A percentile compares a stretch with the other conserved stretches of the same genome.
Evolutionary conservation across 2,888 invertebrate species (phyloP).

Genomic region (Baronia brevicornis): DNA sequence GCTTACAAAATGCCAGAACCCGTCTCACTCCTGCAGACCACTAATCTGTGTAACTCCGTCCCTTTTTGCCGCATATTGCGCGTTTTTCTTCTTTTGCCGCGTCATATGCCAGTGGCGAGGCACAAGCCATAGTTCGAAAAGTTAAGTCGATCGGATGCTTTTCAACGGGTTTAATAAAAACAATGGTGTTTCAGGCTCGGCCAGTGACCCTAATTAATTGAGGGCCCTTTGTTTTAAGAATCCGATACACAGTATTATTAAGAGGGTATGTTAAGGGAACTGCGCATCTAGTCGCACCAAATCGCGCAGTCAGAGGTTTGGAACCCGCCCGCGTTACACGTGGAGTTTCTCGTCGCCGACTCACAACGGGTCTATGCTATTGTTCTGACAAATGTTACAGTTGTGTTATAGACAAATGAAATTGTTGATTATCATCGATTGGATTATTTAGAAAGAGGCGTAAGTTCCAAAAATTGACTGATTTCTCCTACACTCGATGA

Average conservation of each 20-base stretch:
- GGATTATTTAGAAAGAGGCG: too few species aligned
- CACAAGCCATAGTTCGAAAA: constrained; percentile 52
- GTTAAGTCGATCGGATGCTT: constrained; percentile 37
- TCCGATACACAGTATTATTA: constrained; percentile 54
- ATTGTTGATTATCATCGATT: too few species aligned
- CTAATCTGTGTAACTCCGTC: constrained; percentile 55
- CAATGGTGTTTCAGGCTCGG: constrained; percentile 27
- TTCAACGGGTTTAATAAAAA: constrained; percentile 22
- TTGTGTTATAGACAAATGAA: constrained; percentile 43
- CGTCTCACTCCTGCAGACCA: constrained; percentile 50
- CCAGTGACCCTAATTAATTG: constrained; percentile 57
- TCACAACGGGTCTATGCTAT: constrained; percentile 46
- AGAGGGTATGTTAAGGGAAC: constrained; percentile 30
- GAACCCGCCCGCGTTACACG: constrained; percentile 53
- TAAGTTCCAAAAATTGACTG: too few species aligned
- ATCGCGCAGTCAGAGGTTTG: constrained; percentile 53
- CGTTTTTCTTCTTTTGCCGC: constrained; percentile 75
- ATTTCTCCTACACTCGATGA: too few species aligned
- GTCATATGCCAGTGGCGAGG: constrained; percentile 65
- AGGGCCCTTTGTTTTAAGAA: constrained; percentile 64
- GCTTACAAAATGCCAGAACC: constrained; percentile 70
- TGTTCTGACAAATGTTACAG: constrained; percentile 54
- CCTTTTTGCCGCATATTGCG: constrained; percentile 65
- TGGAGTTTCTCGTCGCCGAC: constrained; percentile 39
- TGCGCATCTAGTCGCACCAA: constrained; percentile 66